Percentiles rank a stretch among this genome's conserved stretches.
Conservation (phyloP, 2,797 vertebrate species). For the Lepus oiostolus region DNA sequence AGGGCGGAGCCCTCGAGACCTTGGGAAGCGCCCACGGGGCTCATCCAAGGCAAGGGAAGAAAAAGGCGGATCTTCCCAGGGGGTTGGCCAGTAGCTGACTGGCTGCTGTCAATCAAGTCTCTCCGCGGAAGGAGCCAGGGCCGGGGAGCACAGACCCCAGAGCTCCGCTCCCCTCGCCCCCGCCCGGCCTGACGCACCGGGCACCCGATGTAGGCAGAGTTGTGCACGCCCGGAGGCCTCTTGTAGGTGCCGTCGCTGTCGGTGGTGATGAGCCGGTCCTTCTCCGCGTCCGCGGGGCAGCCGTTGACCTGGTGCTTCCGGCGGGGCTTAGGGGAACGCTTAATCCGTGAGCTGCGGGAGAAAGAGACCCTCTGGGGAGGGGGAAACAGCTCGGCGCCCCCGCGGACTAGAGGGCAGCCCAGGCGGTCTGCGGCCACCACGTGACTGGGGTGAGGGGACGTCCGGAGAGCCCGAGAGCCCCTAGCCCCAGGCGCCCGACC, state of each 20-base stretch:
- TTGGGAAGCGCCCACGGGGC: background rate
- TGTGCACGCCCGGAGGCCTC: conserved; percentile 97
- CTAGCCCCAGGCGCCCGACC: no score
- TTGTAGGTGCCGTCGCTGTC: conserved; percentile 97
- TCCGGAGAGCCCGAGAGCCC: no score
- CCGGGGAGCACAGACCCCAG: fast-evolving
- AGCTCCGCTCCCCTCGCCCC: background rate
- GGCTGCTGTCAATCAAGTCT: fast-evolving
- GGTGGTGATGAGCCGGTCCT: conserved; percentile 94
- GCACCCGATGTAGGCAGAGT: conserved; percentile 97
- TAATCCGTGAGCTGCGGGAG: conserved; percentile 91
- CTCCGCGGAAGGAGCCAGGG: background rate
- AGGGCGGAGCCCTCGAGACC: background rate
- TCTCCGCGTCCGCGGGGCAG: conserved; percentile 94
- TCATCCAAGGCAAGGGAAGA: background rate
- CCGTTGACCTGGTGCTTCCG: conserved; percentile 94
- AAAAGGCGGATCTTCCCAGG: fast-evolving
- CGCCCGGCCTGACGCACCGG: background rate
- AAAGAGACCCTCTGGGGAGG: background rate
- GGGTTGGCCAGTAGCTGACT: background rate
- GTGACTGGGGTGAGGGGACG: no score
- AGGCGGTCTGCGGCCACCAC: no score
- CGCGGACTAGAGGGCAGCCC: no score
- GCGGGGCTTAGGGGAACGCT: conserved; percentile 95
- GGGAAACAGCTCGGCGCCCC: no score